These are phyloP conservation scores for Heterotis niloticus DNA, from an alignment of 2,113 vertebrate genomes.

Conservation along the genomic window DNA sequence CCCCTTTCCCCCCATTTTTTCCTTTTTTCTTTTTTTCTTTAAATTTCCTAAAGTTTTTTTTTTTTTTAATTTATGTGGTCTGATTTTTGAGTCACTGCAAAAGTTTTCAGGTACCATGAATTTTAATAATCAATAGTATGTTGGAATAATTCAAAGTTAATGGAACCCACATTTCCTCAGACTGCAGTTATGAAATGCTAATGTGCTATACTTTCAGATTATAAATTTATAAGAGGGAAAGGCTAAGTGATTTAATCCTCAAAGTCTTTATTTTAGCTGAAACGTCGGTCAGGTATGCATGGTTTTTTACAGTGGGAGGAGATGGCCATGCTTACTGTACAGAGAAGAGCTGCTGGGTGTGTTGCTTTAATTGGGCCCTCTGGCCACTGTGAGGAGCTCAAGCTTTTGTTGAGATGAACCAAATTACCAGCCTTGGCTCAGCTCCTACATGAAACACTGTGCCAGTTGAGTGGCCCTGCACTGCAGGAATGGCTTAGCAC, in stretches of 20 bases:
- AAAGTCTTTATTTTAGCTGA: not conserved
- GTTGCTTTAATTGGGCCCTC: too few relatives aligned
- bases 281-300: slow-evolving; percentile 18
- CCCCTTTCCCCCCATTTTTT: not conserved
- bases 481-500: too few relatives aligned
- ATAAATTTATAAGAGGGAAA: slow-evolving; percentile 3
- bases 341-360: too few relatives aligned
- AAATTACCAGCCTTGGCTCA: not conserved
- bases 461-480: too few relatives aligned
- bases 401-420: not conserved
- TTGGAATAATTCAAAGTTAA: not conserved
- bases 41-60: too few relatives aligned
- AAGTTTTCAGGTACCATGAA: not conserved
- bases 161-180: not conserved
- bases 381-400: too few relatives aligned
- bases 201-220: not conserved
- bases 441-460: not conserved
- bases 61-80: not conserved
- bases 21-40: too few relatives aligned
- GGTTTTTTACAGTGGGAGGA: not conserved
- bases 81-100: not conserved
- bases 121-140: not conserved
- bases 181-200: not conserved
- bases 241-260: not conserved
- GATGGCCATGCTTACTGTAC: not conserved